Base-by-base conservation (phyloP, 2,888 invertebrate species). In the Teleiodes luculella region DNA sequence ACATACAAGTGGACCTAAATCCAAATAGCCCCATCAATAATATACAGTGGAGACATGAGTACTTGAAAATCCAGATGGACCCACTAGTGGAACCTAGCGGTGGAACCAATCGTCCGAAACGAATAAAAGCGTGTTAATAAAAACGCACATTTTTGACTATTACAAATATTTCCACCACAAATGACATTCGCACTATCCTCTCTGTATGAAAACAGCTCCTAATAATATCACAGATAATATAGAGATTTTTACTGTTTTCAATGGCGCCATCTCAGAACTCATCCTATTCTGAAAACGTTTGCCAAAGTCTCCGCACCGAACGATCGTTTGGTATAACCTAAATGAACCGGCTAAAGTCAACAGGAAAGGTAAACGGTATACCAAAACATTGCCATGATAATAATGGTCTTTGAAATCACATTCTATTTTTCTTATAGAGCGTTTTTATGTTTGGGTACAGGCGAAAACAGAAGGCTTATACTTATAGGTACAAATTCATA, bases 281-380 rank as follows among this genome's bases (percentile, higher is more conserved):
- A 28, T 28, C 43, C 43, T 20, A 43, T 43, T 28, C 39, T 41
- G 57, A 53, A 43, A 57, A 60, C 72, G 60, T 70, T 63, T 67
- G 64, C 53, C 54, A 41, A 57, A 55, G 58, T 65, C 66, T 64
- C 60, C 64, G 60, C 68, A 66, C 60, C 70, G 78, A 79, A 80
- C 70, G 78, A 61, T 62, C 65, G 64, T 67, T 72, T 68, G 59
- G 76, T 76, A 79, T 74, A 74, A 78, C 80, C 71, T 73, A 74
- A 82, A 82, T 80, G 80, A 83, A 78, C 74, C 83, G 66, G 76
- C 66, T 54, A 79, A 75, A 70, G 70, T 74, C 76, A 82, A 80
- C 71, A 70, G 20, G 37, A 57, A 68, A 67, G 62, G 70, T 66
- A 76, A 75, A 77, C 72, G 56, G 55, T 74, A 77, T 78, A 75